A percentile compares a stretch with the other conserved stretches of the same genome.
Conservation (phyloP, 2,113 vertebrate genomes). For the Smithornis capensis region DNA sequence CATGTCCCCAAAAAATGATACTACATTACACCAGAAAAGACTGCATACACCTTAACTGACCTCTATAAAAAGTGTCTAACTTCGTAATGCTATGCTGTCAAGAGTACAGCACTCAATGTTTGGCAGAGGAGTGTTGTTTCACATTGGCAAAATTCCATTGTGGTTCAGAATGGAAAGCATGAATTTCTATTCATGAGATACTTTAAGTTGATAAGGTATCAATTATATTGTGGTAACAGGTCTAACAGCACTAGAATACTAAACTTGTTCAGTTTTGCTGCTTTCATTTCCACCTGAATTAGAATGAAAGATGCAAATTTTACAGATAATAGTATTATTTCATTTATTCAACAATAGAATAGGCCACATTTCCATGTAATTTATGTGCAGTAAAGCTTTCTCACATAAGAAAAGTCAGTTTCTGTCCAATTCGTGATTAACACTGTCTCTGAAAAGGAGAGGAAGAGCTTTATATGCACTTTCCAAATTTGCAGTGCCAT, state of each 20-base stretch:
- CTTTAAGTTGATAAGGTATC: background rate
- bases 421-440: background rate
- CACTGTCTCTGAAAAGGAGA: background rate
- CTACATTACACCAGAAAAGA: background rate
- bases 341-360: background rate
- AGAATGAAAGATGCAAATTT: background rate
- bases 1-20: background rate
- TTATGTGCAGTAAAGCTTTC: background rate
- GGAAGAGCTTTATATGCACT: background rate
- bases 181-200: slow-evolving; percentile 33
- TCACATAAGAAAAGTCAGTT: background rate
- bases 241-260: background rate
- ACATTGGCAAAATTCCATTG: background rate
- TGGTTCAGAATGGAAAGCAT: background rate
- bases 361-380: background rate
- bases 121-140: background rate
- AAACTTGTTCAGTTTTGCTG: background rate
- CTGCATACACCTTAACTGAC: background rate
- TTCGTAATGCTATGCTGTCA: background rate
- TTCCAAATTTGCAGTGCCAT: background rate
- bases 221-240: background rate
- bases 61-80: background rate
- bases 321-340: background rate
- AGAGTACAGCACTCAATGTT: background rate
- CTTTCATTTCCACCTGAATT: background rate